Base-by-base conservation (phyloP, 2,797 vertebrate species). In the Leptatherina wallacei region DNA sequence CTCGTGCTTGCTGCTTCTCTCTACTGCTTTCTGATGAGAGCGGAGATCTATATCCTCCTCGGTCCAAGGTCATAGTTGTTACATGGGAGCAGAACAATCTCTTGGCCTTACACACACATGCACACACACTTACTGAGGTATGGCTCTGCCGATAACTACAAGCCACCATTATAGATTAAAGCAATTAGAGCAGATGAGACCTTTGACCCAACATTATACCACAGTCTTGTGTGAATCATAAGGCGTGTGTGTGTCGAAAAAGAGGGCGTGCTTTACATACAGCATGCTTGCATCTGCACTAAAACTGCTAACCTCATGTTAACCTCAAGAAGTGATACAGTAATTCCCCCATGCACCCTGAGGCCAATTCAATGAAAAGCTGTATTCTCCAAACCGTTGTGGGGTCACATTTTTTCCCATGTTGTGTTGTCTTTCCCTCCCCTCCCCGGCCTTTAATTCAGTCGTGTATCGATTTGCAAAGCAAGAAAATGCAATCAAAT, bases 151-250 rank as follows among this genome's bases (percentile, higher is more conserved):
- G 82, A 93, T 91, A 91, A 86, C 87, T 85, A 91, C 90, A 91
- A 91, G 89, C 83, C 85, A 83, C 86, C 87, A 80, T 93, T 93
- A 93, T 89, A 82, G 90, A 92, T 94, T 91, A 86, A 90, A 91
- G 88, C 91, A 91, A 94, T 94, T 93, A 92, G 92, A 92, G 80
- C 78, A 83, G 83, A 84, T 69, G 64, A 62, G 82, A 92, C 91
- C 92, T 93, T 88, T 92, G 86, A 89, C 93, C 91, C 77, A 52
- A 67, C 87, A 88, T 90, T 88, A 90, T 85, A 82, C 83, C 77
- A 59, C 64, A 73, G 79, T 70, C 84, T 73, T 73, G 81, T 88
- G 88, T 84, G 88, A 89, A 88, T 92, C 81, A 84, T 79, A 81
- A 75, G 74, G 30, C n/a, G 35, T 27, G 64, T 65, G 68, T 57